A percentile compares a stretch with the other conserved stretches of the same genome.
phyloP scores from a whole-genome alignment of 2,888 invertebrate species.

The Drosophila meridionalis region DNA sequence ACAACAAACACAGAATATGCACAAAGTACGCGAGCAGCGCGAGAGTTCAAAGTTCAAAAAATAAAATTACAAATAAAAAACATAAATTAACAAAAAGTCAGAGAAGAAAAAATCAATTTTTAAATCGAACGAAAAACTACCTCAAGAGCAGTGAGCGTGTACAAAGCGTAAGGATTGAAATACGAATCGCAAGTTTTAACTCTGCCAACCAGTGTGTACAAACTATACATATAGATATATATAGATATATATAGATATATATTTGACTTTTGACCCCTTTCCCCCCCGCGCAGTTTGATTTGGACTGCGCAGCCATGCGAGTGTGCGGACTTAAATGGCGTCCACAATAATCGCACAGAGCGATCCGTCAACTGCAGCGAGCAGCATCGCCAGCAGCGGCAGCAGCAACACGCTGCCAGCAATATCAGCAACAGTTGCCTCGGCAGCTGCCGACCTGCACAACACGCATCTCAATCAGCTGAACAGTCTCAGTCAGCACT shows the following conservation, averaged over 20 bases:
- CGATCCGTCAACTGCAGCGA: conserved; percentile 76
- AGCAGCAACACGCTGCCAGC: conserved; percentile 53
- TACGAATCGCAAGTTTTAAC: conserved; percentile 22
- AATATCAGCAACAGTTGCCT: conserved; percentile 62
- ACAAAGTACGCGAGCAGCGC: conserved; percentile 54
- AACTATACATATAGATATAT: conserved; percentile 7
- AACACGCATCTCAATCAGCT: conserved; percentile 83
- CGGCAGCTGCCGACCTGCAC: conserved; percentile 71
- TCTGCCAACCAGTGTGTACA: conserved; percentile 11
- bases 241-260: background rate
- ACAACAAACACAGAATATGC: conserved; percentile 36
- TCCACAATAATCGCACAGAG: conserved; percentile 85
- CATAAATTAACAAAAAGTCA: conserved; percentile 29
- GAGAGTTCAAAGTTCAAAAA: conserved; percentile 63
- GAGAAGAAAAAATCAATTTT: conserved; percentile 18
- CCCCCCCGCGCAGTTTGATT: conserved; percentile 37
- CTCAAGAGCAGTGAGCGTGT: conserved; percentile 67
- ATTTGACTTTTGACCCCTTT: conserved; percentile 1
- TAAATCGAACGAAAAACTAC: conserved; percentile 66
- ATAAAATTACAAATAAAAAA: conserved; percentile 11
- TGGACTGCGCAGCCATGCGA: conserved; percentile 82
- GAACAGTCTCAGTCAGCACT: conserved; percentile 82
- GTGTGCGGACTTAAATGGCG: conserved; percentile 83
- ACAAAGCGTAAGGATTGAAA: conserved; percentile 43
- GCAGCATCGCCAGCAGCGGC: conserved; percentile 55